A percentile compares a stretch with the other conserved stretches of the same genome.
These are phyloP conservation scores for Nycteola revayana DNA, from an alignment of 2,888 invertebrate genomes.

Conservation along the genomic window DNA sequence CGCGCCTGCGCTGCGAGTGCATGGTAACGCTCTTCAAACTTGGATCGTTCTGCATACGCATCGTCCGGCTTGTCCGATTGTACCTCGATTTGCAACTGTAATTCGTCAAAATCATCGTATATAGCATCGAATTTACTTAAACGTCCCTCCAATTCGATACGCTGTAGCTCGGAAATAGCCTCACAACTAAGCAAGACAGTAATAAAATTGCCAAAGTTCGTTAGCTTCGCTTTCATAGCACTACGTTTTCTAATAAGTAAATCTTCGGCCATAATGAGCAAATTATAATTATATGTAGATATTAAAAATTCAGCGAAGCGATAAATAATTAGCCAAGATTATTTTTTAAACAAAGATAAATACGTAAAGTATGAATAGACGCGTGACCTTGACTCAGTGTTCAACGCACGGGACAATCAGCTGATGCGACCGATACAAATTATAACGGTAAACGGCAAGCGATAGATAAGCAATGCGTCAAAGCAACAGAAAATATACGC, in stretches of 20 bases:
- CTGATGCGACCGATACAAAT: no score
- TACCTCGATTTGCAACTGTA: slow-evolving; percentile 2
- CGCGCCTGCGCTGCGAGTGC: background rate
- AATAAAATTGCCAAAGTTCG: background rate
- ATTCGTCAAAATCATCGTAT: slow-evolving; percentile 2
- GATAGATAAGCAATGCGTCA: no score
- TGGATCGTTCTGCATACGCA: slow-evolving; percentile 1
- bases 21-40: slow-evolving; percentile 1
- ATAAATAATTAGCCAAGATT: no score
- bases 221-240: slow-evolving; percentile 4
- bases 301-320: no score
- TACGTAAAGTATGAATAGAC: no score
- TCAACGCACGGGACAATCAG: no score
- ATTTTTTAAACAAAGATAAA: no score
- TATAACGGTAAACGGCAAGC: no score
- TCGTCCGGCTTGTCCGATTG: slow-evolving; percentile 2
- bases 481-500: no score
- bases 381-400: no score
- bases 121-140: slow-evolving; percentile 1
- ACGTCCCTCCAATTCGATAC: slow-evolving; percentile 1
- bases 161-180: background rate
- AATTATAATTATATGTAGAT: no score
- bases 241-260: slow-evolving; percentile 2
- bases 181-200: background rate
- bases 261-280: no score